Evolutionary conservation across 2,888 invertebrate species (phyloP).

Genomic region (Stenolophus ochropezus): DNA sequence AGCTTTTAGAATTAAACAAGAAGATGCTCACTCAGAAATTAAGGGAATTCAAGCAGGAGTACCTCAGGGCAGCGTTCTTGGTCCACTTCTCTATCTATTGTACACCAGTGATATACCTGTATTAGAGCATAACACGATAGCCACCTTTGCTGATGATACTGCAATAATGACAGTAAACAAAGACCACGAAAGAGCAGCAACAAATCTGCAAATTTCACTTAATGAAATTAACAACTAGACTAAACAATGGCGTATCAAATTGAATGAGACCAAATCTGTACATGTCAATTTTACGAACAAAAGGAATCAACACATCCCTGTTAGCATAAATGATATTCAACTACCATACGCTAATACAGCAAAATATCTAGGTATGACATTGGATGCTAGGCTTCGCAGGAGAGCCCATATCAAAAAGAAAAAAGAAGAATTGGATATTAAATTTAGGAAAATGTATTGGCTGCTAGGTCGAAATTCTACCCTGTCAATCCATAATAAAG

Average conservation of each 20-base stretch:
- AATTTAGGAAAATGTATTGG: conserved; percentile 53
- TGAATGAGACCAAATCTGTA: conserved; percentile 63
- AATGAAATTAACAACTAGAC: too few species aligned
- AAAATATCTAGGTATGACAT: conserved; percentile 61
- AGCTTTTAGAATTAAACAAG: conserved; percentile 7
- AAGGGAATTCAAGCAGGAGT: conserved; percentile 1
- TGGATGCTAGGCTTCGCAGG: too few species aligned
- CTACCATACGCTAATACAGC: conserved; percentile 58
- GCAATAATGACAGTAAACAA: too few species aligned
- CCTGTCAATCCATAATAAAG: conserved; percentile 48
- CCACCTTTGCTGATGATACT: too few species aligned
- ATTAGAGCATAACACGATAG: too few species aligned
- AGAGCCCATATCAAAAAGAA: conserved; percentile 61
- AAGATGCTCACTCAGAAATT: conserved; percentile 22
- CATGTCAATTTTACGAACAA: conserved; percentile 64
- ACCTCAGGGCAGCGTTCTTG: conserved; percentile 37
- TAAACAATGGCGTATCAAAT: too few species aligned
- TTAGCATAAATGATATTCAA: conserved; percentile 49
- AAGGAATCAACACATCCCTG: conserved; percentile 56
- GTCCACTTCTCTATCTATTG: conserved; percentile 12
- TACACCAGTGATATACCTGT: too few species aligned
- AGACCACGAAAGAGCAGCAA: too few species aligned
- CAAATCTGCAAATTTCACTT: too few species aligned
- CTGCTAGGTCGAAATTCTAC: conserved; percentile 45
- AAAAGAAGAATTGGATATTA: conserved; percentile 38